Conservation (phyloP, 2,113 vertebrate genomes). For the Oreotragus oreotragus region DNA sequence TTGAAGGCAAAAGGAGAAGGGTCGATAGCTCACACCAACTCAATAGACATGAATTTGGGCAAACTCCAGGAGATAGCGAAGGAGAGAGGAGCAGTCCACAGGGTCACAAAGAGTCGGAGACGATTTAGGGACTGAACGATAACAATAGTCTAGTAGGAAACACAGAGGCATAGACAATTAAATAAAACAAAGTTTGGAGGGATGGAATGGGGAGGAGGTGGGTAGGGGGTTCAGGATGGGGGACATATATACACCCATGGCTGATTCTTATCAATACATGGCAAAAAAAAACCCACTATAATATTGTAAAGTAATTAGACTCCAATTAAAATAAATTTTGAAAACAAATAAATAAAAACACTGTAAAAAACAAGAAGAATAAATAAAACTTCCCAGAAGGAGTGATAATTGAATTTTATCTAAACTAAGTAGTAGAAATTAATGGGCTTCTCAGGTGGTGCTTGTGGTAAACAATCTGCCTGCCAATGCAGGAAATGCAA, state of each 20-base stretch:
- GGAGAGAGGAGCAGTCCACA: neutral
- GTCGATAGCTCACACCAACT: neutral
- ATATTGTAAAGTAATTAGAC: neutral
- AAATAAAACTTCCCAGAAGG: no score
- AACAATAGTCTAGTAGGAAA: neutral
- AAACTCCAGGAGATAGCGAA: neutral
- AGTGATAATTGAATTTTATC: neutral
- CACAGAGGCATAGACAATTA: neutral
- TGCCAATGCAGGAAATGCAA: neutral
- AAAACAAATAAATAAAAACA: neutral
- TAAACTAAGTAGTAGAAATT: neutral
- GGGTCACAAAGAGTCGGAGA: neutral
- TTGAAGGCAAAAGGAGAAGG: neutral
- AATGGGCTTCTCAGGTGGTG: neutral
- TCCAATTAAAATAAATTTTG: neutral
- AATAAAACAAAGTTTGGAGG: neutral
- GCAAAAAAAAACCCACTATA: neutral
- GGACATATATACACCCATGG: neutral
- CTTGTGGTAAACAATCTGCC: neutral
- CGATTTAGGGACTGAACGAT: neutral
- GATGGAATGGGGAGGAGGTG: neutral
- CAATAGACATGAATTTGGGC: neutral
- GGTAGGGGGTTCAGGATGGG: neutral
- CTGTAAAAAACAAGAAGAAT: neutral
- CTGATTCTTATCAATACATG: neutral